Base-by-base conservation (phyloP, 2,888 invertebrate genomes). In the Morpho achilles region DNA sequence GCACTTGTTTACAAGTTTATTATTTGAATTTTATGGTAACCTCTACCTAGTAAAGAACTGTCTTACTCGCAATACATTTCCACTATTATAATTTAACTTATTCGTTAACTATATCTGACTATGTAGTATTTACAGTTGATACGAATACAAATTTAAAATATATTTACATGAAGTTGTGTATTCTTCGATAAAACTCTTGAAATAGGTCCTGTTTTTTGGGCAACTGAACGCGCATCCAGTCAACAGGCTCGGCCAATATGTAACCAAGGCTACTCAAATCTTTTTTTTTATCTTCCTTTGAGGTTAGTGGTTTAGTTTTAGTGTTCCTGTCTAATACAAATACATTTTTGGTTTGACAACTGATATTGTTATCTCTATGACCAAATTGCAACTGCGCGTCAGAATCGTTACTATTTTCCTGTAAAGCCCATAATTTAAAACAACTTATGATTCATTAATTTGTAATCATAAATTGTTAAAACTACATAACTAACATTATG, bases 121-220 rank as follows among this genome's bases (percentile, higher is more conserved):
- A 32, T 32, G 32, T 32, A 32, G 32, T 32, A 32, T 32, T 32
- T 32, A 32, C 3, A 32, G 32, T 32, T 32, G 32, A 32, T 32
- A 32, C 32, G 5, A 32, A 32, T 32, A 32, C 32, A 32, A 32
- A 32, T 32, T 2, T 32, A 32, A 32, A 32, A 32, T 32, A 32
- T 32, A 32, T 32, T 88, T 85, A 94, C 94, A 93, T 92, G 74
- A 92, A 93, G 76, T 93, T 94, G 48, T 92, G 93, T 63, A 95
- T 93, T 65, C 94, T 88, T 41, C 92, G 86, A 68, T 92, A 93
- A 62, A 94, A 86, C 71, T 94, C 94, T 70, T 93, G 91, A 76
- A 93, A 94, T 43, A 94, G 76, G 74, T 94, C 94, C 66, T 91
- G 92, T 79, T 94, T 95, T 68, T 93, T 93, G 0, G 94, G 94